phyloP scores from a whole-genome alignment of 2,797 vertebrate species.

The Babyrousa celebensis region DNA sequence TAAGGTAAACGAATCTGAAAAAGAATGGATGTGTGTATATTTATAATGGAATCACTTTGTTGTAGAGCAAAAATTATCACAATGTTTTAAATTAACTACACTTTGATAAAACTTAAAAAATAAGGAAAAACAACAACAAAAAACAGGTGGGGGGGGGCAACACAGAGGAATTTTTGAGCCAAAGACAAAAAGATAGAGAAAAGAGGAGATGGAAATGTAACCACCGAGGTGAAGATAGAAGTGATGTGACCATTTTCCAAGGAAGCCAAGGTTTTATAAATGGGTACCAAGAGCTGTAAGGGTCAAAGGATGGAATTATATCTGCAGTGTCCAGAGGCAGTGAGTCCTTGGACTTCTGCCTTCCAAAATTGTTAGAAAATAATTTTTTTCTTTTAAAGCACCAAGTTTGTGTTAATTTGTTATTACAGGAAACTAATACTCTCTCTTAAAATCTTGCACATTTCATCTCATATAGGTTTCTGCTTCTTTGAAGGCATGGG shows the following conservation, averaged over 20 bases:
- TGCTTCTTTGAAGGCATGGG: neutral
- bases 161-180: neutral
- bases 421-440: neutral
- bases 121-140: too few species aligned
- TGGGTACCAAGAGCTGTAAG: neutral
- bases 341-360: neutral
- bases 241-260: neutral
- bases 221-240: neutral
- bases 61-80: too few species aligned
- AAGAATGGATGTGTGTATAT: too few species aligned
- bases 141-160: too few species aligned
- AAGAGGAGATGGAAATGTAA: neutral
- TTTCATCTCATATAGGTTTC: neutral
- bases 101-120: too few species aligned
- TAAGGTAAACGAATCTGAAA: too few species aligned
- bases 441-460: neutral
- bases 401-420: neutral
- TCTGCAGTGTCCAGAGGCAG: neutral
- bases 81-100: too few species aligned
- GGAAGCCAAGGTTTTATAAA: neutral
- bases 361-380: neutral
- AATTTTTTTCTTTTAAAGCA: slow-evolving; percentile 25
- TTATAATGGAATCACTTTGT: too few species aligned
- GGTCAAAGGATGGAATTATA: neutral
- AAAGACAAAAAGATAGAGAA: neutral